A percentile compares a stretch with the other conserved stretches of the same genome.
phyloP scores from a whole-genome alignment of 37 sponge, comb jelly and placozoan species.

The Geodia barretti region DNA sequence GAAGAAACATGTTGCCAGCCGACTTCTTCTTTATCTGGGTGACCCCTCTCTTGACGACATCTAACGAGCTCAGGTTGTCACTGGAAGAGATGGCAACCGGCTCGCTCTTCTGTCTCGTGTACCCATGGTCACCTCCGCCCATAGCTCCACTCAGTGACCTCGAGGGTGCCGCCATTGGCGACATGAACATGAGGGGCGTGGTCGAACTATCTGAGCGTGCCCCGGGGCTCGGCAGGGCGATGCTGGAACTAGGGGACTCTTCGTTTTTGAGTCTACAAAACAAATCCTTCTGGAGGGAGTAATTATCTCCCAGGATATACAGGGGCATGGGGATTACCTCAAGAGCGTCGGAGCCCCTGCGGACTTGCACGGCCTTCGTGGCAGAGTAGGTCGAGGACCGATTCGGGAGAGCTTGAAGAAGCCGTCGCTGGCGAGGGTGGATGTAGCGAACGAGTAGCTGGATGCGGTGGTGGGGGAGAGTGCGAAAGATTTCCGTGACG shows the following conservation, averaged over 20 bases:
- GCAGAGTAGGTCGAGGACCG: neutral
- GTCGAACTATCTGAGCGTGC: neutral
- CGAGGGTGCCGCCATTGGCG: neutral
- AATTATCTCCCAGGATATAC: conserved; percentile 49
- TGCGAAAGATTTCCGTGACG: conserved; percentile 37
- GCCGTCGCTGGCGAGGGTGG: conserved; percentile 15
- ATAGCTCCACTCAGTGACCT: no score
- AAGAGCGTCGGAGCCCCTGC: neutral
- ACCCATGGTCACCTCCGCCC: no score
- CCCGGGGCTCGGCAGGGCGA: neutral
- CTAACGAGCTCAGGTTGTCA: neutral
- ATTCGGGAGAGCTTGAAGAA: neutral
- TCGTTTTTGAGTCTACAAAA: conserved; percentile 18
- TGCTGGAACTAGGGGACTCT: conserved; percentile 1
- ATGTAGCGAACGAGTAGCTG: conserved; percentile 54
- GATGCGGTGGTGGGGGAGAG: conserved; percentile 1
- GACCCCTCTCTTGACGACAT: neutral
- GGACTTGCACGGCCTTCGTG: neutral
- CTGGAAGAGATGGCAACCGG: no score
- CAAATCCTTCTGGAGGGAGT: conserved; percentile 18
- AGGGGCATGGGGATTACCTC: conserved; percentile 28
- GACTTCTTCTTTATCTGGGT: neutral
- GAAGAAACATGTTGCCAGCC: neutral
- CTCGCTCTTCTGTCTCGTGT: neutral
- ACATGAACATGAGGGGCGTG: neutral